Evolutionary conservation across 2,113 vertebrate species (phyloP), one percentile per base, ranked within the genome.

Genomic region (Sebastes fasciatus): DNA sequence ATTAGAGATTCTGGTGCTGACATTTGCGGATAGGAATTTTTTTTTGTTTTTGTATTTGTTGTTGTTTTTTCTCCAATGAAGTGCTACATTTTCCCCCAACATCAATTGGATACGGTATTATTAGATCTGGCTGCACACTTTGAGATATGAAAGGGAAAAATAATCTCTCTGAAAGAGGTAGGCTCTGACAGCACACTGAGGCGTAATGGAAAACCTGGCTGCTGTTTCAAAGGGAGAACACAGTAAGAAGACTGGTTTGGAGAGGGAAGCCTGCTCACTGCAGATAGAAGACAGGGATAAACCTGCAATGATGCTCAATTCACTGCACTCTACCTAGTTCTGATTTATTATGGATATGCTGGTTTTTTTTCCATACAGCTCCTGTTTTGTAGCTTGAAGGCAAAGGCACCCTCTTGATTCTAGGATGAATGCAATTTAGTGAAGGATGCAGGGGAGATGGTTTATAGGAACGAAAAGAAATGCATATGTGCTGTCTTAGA

Each of bases 51-150:
- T 8, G 43, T 60, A 13, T 51, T 46, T 34, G 2, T 83, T 78
- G 16, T 54, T 82, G 65, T 65, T 71, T 74, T 80, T 67, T n/a
- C 51, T 71, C 42, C 55, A 79, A 46, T n/a, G 45, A 83, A 86
- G 54, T 77, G 61, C 54, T 82, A 79, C 54, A 64, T 78, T 80
- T 78, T 58, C 64, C 61, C 57, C 69, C 19, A 83, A 84, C 79
- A 90, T 89, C 86, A 80, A 73, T 82, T 87, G 9, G 17, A 84
- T 86, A 55, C 45, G 40, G 86, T 88, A 85, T 86, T 91, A 90
- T 89, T 88, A 89, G 81, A 88, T 88, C 74, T 89, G 80, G 55
- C 83, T 83, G 80, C 81, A 74, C 83, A 77, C 57, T 90, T 90
- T 87, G 46, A 88, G 77, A 82, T 80, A 83, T 91, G 71, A 91